These are phyloP conservation scores for Entomobrya proxima DNA, from an alignment of 2,888 invertebrate species.

Conservation along the genomic window DNA sequence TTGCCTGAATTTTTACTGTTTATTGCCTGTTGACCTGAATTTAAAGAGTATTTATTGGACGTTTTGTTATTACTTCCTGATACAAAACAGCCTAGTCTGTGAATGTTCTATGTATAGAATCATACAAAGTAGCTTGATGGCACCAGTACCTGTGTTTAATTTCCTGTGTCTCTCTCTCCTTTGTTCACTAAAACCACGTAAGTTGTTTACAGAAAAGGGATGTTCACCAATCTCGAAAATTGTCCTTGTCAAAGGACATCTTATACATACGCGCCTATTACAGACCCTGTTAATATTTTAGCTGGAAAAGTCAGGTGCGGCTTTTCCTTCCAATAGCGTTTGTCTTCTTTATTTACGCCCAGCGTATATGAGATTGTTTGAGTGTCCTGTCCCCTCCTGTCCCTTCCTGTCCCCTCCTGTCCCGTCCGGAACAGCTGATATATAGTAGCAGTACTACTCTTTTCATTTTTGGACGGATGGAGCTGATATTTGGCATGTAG, in stretches of 20 bases:
- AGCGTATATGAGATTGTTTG: too few relatives aligned
- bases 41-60: conserved; percentile 12
- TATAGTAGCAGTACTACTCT: too few relatives aligned
- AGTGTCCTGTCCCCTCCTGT: too few relatives aligned
- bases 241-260: background rate
- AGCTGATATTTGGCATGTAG: too few relatives aligned
- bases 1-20: background rate
- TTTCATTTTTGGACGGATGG: too few relatives aligned
- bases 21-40: conserved; percentile 14
- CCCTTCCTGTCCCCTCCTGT: too few relatives aligned
- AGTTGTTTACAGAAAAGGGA: conserved; percentile 13
- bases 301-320: background rate
- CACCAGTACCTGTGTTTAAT: background rate
- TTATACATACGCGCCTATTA: background rate
- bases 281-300: background rate
- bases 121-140: background rate
- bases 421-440: too few relatives aligned
- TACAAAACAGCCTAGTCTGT: conserved; percentile 12
- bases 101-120: background rate
- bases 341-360: conserved; percentile 21
- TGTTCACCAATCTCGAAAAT: background rate
- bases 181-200: background rate
- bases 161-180: background rate
- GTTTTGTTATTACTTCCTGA: conserved; percentile 22
- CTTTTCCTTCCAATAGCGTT: background rate